Percentiles rank a stretch among this genome's conserved stretches.
phyloP scores from a whole-genome alignment of 1,140 invertebrate genomes.

The Hetaerina americana region DNA sequence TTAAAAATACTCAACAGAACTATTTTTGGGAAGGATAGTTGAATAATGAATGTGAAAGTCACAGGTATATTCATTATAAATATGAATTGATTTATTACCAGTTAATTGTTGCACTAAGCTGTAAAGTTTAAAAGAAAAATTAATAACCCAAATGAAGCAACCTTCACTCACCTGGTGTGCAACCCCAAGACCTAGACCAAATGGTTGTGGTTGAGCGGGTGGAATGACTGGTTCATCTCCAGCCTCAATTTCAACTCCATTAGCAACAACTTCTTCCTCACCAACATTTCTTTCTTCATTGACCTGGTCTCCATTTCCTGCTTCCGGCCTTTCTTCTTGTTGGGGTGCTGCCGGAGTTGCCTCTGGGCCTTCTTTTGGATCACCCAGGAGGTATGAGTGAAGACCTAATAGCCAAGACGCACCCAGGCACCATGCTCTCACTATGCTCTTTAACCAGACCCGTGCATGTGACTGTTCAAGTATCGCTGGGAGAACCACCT shows the following conservation, averaged over 20 bases:
- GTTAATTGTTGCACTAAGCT: too few relatives aligned
- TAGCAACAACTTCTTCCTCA: constrained; percentile 13
- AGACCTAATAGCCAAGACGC: constrained; percentile 78
- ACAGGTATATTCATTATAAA: too few relatives aligned
- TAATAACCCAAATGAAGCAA: neutral
- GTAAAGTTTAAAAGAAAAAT: too few relatives aligned
- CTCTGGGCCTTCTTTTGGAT: constrained; percentile 34
- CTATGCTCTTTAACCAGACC: constrained; percentile 77
- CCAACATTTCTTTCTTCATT: constrained; percentile 11
- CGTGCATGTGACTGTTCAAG: constrained; percentile 92
- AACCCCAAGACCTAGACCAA: neutral
- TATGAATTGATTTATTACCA: too few relatives aligned
- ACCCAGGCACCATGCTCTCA: constrained; percentile 76
- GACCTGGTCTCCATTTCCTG: constrained; percentile 17
- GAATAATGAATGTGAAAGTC: too few relatives aligned
- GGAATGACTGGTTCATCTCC: constrained; percentile 11
- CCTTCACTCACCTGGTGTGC: neutral
- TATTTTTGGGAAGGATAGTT: too few relatives aligned
- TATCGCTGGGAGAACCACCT: constrained; percentile 87
- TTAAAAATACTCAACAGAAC: too few relatives aligned
- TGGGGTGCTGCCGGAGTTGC: neutral
- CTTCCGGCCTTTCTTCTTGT: constrained; percentile 6
- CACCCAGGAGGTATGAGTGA: constrained; percentile 76
- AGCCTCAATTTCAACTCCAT: constrained; percentile 15
- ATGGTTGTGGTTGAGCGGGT: constrained; percentile 12